Base-by-base conservation (phyloP, 1,140 invertebrate genomes). In the Panagrolaimus sp. region DNA sequence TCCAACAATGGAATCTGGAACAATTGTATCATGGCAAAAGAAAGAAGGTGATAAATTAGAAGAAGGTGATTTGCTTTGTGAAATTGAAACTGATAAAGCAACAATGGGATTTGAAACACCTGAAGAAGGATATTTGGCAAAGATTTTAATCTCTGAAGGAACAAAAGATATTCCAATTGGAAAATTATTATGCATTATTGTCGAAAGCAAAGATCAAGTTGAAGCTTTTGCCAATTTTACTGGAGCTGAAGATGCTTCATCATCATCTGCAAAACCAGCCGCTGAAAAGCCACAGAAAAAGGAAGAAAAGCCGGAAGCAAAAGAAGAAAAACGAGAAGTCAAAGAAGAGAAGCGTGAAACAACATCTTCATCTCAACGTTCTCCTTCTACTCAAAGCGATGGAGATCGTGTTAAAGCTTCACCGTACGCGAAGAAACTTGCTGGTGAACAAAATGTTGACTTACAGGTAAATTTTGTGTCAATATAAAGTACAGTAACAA, bases 51-150 rank as follows among this genome's bases (percentile, higher is more conserved):
- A 89, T 70, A 85, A 87, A 73, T 82, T 87, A 55, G 89, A 88
- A 79, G 90, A 91, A 83, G 90, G 91, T 78, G 96, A 99, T 83
- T 84, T 98, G 6, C 85, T 99, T 48, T 96, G 94, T 72, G 96
- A 99, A 87, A 99, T 99, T 83, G 96, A 99, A 87, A 99, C 96
- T 5, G 96, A 99, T 81, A 99, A 99, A 86, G 96, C 96, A 0
- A 98, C 95, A 0, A 99, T 99, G 95, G 96, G 94, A 1, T 98
- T 99, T 86, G 96, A 99, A 86, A 97, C 95, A 7, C 93, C 94
- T 0, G 96, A 98, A 83, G 96, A 98, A 86, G 94, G 94, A 26
- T 98, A 91, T 83, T 84, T 99, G 66, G 96, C 96, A 5, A 98
- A 96, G 84, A 97, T 99, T 78, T 71, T 98, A 7, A 81, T 90